Evolutionary conservation across 2,113 vertebrate genomes (phyloP).

Genomic region (Hippocampus mohnikei): DNA sequence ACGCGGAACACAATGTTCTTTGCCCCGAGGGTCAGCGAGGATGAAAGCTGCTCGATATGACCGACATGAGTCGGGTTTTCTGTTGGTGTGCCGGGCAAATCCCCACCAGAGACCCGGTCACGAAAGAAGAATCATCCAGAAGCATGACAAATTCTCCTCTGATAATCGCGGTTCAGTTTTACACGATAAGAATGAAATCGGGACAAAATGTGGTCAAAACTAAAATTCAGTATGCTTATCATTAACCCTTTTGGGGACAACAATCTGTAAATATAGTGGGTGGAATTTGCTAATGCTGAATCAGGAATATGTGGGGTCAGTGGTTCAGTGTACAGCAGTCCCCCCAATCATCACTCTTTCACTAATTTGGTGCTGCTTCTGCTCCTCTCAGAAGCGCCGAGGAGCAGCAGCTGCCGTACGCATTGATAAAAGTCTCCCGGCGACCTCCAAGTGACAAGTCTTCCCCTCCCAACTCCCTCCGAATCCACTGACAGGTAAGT

Average conservation of each 20-base stretch:
- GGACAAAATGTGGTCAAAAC: too few species aligned
- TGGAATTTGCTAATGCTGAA: too few species aligned
- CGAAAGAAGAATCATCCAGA: too few species aligned
- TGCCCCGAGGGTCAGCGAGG: background rate
- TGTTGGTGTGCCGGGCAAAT: too few species aligned
- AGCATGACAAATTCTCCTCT: too few species aligned
- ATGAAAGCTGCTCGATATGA: background rate
- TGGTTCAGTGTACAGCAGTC: background rate
- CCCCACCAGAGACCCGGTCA: too few species aligned
- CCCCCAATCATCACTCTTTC: background rate
- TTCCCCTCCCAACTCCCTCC: background rate
- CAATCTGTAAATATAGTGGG: too few species aligned
- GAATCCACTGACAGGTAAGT: background rate
- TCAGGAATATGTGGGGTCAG: too few species aligned
- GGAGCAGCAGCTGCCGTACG: background rate
- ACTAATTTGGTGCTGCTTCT: background rate
- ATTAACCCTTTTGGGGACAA: too few species aligned
- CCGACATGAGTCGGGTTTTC: background rate
- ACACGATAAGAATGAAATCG: too few species aligned
- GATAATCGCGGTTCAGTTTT: too few species aligned
- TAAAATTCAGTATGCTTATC: too few species aligned
- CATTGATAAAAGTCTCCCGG: background rate
- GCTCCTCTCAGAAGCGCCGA: background rate
- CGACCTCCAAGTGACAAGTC: background rate
- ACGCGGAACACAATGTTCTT: background rate